Evolutionary conservation across 1,140 invertebrate genomes (phyloP), one percentile per base, ranked within the genome.

Genomic region (Euura lappo): DNA sequence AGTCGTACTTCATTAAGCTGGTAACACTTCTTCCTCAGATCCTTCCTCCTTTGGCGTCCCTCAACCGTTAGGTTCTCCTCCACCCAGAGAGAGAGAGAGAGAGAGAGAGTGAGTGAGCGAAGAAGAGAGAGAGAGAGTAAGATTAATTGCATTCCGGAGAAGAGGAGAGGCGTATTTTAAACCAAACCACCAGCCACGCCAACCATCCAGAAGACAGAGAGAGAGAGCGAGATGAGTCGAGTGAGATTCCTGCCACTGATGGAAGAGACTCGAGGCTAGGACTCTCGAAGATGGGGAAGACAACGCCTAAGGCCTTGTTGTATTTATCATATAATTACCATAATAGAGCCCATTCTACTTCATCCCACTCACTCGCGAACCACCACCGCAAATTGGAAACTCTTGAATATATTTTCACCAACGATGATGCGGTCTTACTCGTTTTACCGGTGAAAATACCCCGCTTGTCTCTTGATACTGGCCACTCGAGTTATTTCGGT

Each of bases 251-350:
- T 82, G 79, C 79, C 80, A 80, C 78, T 82, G 81, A 82, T 83
- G 79, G 85, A 79, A 83, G 74, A 74, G 76, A 78, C 80, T 51
- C 11, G 7, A 51, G 47, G 47, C 47, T 78, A 75, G 73, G 77
- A 78, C 73, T 51, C 47, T 74, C 73, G 79, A 78, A 76, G 74
- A 77, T 70, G 74, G 76, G 77, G 82, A 80, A 87, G 81, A 85
- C 80, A 81, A 76, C 78, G 83, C 84, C 82, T 76, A 75, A 80
- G 81, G 85, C 81, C 83, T 86, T 86, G 84, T 87, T 86, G 83
- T 87, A 88, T 88, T 88, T 88, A 87, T 88, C 86, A 87, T 88
- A 86, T 87, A 88, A 88, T 88, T 88, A 87, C 83, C 85, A 87
- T 88, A 86, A 88, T 87, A 86, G 83, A 85, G 81, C 81, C 76